Percentiles rank a stretch among this genome's conserved stretches.
phyloP scores from a whole-genome alignment of 2,113 vertebrate species.

The Channa argus region DNA sequence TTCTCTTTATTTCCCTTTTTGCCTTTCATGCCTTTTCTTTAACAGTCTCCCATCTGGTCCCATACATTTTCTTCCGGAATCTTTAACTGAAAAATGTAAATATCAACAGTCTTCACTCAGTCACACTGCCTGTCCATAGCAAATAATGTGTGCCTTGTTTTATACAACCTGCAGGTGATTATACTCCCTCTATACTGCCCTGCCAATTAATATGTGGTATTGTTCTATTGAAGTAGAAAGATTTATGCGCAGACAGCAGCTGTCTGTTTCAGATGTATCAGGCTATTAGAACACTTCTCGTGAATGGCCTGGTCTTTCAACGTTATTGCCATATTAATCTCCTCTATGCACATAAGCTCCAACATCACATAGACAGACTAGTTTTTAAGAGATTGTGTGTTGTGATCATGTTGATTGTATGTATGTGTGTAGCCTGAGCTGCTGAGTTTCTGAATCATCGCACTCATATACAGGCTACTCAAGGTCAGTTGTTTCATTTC shows the following conservation, averaged over 20 bases:
- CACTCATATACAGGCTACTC: neutral
- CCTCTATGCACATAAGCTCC: slow-evolving; percentile 39
- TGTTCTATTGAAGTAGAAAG: slow-evolving; percentile 53
- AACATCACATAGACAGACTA: slow-evolving; percentile 50
- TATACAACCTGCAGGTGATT: slow-evolving; percentile 47
- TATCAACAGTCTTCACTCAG: slow-evolving; percentile 6
- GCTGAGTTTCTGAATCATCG: slow-evolving; percentile 5
- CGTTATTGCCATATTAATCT: slow-evolving; percentile 72
- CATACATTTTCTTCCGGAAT: slow-evolving; percentile 1
- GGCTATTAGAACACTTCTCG: slow-evolving; percentile 75
- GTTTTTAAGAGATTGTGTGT: slow-evolving; percentile 25
- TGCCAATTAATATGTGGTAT: slow-evolving; percentile 65
- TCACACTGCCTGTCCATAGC: slow-evolving; percentile 15
- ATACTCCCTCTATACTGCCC: slow-evolving; percentile 38
- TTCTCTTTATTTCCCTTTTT: slow-evolving; percentile 26
- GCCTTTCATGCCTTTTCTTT: neutral
- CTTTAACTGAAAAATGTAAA: slow-evolving; percentile 25
- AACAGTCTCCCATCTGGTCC: slow-evolving; percentile 1
- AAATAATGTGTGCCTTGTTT: slow-evolving; percentile 29
- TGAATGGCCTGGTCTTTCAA: slow-evolving; percentile 63
- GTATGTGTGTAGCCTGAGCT: slow-evolving; percentile 18
- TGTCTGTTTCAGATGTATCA: slow-evolving; percentile 76
- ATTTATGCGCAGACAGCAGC: slow-evolving; percentile 71
- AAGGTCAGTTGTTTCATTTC: slow-evolving; percentile 39
- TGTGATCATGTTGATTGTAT: slow-evolving; percentile 58